phyloP scores from a whole-genome alignment of 1,140 invertebrate genomes.

The Drosophila ambigua region DNA sequence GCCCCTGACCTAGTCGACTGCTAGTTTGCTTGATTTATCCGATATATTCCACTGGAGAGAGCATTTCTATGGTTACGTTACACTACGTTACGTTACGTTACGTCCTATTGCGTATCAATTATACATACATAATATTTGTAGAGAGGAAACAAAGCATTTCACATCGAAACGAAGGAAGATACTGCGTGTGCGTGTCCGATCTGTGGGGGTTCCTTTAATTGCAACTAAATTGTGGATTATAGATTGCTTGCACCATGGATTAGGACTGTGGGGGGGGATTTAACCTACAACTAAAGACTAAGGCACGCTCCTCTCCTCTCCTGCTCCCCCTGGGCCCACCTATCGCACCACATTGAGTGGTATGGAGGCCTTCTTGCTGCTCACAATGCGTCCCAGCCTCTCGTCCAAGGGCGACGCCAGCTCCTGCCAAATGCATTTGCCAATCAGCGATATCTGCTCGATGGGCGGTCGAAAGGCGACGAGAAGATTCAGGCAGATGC shows the following conservation, averaged over 20 bases:
- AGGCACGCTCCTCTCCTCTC: conserved; percentile 37
- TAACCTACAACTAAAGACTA: conserved; percentile 29
- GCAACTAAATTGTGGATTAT: conserved; percentile 19
- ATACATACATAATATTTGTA: conserved; percentile 3
- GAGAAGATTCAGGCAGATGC: conserved; percentile 92
- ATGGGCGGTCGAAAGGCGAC: conserved; percentile 93
- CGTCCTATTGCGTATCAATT: too few species aligned
- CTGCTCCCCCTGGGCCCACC: too few species aligned
- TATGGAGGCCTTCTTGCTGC: conserved; percentile 90
- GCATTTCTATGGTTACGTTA: too few species aligned
- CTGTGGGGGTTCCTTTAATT: conserved; percentile 22
- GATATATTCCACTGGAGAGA: conserved; percentile 39
- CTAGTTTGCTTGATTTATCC: conserved; percentile 47
- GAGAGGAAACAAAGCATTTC: too few species aligned
- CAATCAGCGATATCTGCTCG: conserved; percentile 92
- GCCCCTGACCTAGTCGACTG: conserved; percentile 10
- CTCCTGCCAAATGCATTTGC: conserved; percentile 95
- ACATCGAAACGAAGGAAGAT: too few species aligned
- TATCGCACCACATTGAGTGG: conserved; percentile 92
- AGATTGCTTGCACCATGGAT: conserved; percentile 68
- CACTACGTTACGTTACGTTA: too few species aligned
- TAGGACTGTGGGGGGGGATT: conserved; percentile 20
- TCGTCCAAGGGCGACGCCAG: conserved; percentile 89
- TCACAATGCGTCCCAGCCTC: conserved; percentile 87
- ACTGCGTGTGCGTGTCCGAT: too few species aligned